These are phyloP conservation scores for Drymodes brunneopygia DNA, from an alignment of 2,113 vertebrate species.

Conservation along the genomic window DNA sequence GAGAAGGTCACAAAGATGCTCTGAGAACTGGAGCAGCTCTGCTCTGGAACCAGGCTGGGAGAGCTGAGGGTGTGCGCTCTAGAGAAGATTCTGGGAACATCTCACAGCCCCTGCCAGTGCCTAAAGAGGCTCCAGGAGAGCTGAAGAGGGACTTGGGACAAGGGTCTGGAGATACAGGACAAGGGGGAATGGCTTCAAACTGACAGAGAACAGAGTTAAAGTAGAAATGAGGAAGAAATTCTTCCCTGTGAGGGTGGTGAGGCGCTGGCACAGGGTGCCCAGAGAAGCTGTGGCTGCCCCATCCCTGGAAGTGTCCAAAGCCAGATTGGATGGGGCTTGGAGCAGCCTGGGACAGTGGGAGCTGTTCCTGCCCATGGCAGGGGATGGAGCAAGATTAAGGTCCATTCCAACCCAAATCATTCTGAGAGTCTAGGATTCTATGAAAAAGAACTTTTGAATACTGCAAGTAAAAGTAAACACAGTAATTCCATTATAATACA, in stretches of 20 bases:
- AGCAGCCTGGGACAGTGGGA: background rate
- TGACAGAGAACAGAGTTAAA: background rate
- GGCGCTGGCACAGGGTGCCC: fast-evolving
- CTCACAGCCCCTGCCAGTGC: background rate
- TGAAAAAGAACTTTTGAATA: background rate
- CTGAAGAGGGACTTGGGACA: background rate
- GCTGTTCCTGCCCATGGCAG: background rate
- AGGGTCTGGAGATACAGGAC: background rate
- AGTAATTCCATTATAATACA: background rate
- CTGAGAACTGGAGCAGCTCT: background rate
- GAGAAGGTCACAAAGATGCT: background rate
- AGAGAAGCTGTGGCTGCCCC: background rate
- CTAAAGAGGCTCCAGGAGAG: background rate
- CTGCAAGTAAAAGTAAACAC: background rate
- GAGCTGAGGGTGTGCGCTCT: background rate
- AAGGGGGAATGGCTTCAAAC: background rate
- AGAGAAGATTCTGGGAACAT: background rate
- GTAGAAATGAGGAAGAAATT: background rate
- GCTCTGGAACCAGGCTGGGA: background rate
- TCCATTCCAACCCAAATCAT: background rate
- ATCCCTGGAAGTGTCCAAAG: background rate
- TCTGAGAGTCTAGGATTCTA: background rate
- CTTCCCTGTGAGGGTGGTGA: background rate
- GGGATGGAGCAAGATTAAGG: background rate
- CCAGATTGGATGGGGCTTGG: no score